Evolutionary conservation across 2,113 vertebrate genomes (phyloP).

Genomic region (Tamias sibiricus): DNA sequence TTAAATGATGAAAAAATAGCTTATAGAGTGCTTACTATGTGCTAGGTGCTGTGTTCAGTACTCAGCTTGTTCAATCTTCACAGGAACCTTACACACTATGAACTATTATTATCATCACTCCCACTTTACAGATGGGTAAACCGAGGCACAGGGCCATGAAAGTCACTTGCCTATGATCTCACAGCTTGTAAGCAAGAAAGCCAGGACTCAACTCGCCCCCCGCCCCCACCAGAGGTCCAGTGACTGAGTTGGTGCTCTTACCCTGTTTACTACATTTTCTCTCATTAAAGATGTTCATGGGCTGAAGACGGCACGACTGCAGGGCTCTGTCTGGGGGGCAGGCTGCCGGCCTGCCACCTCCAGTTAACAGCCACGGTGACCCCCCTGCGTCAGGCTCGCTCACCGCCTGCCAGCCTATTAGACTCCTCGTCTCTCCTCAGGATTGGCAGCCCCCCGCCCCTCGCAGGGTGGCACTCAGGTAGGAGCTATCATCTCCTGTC

Average conservation of each 20-base stretch:
- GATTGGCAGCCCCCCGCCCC: not conserved
- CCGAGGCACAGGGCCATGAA: not conserved
- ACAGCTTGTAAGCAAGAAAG: not conserved
- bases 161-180: not conserved
- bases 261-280: not conserved
- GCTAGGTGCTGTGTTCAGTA: not conserved
- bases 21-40: not conserved
- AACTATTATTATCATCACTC: not conserved
- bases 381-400: not conserved
- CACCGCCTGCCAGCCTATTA: not conserved
- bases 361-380: not conserved
- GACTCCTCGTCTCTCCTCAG: not conserved
- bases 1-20: conserved; percentile 12
- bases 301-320: not conserved
- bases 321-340: not conserved
- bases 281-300: not conserved
- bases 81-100: not conserved
- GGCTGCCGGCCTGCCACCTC: not conserved
- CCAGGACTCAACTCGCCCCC: not conserved
- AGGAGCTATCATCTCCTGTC: not conserved
- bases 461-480: not conserved
- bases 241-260: not conserved
- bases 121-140: not conserved
- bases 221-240: too few relatives aligned
- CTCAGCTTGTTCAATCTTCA: not conserved